phyloP scores from a whole-genome alignment of 2,888 invertebrate genomes.

The Acronicta alni region DNA sequence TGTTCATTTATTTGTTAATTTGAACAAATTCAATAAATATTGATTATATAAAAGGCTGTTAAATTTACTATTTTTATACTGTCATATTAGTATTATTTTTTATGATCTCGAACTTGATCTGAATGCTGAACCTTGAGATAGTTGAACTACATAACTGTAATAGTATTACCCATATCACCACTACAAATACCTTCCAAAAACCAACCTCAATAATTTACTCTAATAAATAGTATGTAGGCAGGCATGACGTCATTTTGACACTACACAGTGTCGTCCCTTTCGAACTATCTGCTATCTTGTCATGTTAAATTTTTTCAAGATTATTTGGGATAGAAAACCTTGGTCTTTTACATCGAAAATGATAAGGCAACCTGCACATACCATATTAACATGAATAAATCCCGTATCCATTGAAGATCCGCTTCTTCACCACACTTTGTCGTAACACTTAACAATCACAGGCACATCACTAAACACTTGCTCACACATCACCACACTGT shows the following conservation, averaged over 20 bases:
- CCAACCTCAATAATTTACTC: slow-evolving; percentile 51
- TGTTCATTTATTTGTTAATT: neutral
- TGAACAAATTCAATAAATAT: slow-evolving; percentile 3
- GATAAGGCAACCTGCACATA: slow-evolving; percentile 38
- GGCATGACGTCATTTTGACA: slow-evolving; percentile 31
- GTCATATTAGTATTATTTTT: neutral
- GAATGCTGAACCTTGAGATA: neutral
- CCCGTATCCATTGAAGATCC: slow-evolving; percentile 35
- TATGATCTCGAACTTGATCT: neutral
- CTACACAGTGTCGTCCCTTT: slow-evolving; percentile 22
- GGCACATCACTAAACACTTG: slow-evolving; percentile 42
- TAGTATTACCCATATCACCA: slow-evolving; percentile 35
- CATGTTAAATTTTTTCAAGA: slow-evolving; percentile 8
- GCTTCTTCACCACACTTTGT: slow-evolving; percentile 27
- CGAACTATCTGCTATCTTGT: slow-evolving; percentile 9
- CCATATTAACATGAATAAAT: slow-evolving; percentile 29
- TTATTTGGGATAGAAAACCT: slow-evolving; percentile 2
- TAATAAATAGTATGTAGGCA: slow-evolving; percentile 57
- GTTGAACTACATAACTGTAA: slow-evolving; percentile 1
- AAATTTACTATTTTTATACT: too few species aligned
- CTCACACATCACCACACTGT: slow-evolving; percentile 6
- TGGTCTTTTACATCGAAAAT: neutral
- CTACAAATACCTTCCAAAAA: slow-evolving; percentile 29
- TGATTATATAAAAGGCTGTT: too few species aligned
- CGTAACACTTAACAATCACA: slow-evolving; percentile 24